Evolutionary conservation across 1,140 invertebrate species (phyloP).

Genomic region (Drosophila persimilis): DNA sequence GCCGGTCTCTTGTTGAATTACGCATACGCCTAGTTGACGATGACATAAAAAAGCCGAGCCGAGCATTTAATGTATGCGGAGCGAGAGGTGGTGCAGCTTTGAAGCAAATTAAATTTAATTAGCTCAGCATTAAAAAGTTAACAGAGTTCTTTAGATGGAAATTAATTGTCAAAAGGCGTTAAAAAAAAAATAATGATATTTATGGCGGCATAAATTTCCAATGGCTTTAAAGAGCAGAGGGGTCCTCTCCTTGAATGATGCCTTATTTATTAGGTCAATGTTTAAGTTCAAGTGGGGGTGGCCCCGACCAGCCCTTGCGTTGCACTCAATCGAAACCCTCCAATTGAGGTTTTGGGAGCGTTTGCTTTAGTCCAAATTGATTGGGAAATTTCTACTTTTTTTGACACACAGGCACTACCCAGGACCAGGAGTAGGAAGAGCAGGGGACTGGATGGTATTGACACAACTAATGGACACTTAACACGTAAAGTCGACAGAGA

Average conservation of each 20-base stretch:
- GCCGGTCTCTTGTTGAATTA: constrained; percentile 14
- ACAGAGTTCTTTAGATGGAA: constrained; percentile 38
- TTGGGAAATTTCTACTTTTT: constrained; percentile 3
- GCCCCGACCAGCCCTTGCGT: too few species aligned
- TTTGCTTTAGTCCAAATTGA: constrained; percentile 1
- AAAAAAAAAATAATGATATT: constrained; percentile 49
- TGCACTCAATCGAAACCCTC: too few species aligned
- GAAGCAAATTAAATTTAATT: constrained; percentile 66
- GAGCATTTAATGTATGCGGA: constrained; percentile 20
- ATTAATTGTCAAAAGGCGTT: constrained; percentile 31
- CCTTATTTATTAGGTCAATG: not conserved
- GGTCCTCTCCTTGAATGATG: not conserved
- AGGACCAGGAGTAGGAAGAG: not conserved
- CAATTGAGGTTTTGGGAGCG: not conserved
- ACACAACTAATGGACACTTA: constrained; percentile 45
- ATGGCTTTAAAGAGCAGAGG: not conserved
- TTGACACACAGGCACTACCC: not conserved
- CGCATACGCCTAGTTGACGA: constrained; percentile 64
- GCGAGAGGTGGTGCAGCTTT: constrained; percentile 22
- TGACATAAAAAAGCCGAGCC: constrained; percentile 35
- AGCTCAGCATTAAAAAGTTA: constrained; percentile 58
- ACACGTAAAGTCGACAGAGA: constrained; percentile 16
- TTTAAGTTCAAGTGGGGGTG: not conserved
- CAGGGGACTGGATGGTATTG: constrained; percentile 10
- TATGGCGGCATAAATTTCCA: constrained; percentile 4